phyloP scores from a whole-genome alignment of 2,888 invertebrate species.

The Cryptophagus acutangulus region DNA sequence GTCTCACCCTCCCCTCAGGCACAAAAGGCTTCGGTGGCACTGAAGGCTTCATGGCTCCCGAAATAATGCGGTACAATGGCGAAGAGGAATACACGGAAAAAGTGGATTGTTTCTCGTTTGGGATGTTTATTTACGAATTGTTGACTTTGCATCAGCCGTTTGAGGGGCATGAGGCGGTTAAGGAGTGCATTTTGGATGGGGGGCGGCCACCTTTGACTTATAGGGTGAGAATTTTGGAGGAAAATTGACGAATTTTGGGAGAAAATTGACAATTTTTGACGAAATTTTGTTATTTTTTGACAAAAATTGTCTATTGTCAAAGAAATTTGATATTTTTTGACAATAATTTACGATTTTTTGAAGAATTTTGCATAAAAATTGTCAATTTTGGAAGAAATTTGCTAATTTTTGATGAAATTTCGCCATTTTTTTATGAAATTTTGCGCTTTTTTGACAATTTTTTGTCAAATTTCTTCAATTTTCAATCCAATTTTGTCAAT shows the following conservation, averaged over 20 bases:
- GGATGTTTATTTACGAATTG: slow-evolving; percentile 96
- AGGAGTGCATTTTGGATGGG: slow-evolving; percentile 93
- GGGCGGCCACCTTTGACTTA: slow-evolving; percentile 84
- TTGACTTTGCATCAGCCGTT: slow-evolving; percentile 90
- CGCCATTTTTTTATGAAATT: too few relatives aligned
- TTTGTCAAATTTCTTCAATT: too few relatives aligned
- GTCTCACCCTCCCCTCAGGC: slow-evolving; percentile 81
- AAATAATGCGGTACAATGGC: slow-evolving; percentile 96
- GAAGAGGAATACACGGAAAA: slow-evolving; percentile 99
- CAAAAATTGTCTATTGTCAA: too few relatives aligned
- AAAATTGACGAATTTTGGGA: neutral
- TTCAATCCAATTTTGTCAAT: too few relatives aligned
- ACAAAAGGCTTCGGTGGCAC: slow-evolving; percentile 98
- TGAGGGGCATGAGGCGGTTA: slow-evolving; percentile 94
- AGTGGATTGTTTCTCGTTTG: slow-evolving; percentile 98
- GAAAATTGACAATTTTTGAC: too few relatives aligned
- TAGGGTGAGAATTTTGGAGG: slow-evolving; percentile 52
- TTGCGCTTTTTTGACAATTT: too few relatives aligned
- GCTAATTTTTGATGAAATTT: too few relatives aligned
- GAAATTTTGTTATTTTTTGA: too few relatives aligned
- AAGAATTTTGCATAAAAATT: too few relatives aligned
- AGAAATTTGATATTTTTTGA: too few relatives aligned
- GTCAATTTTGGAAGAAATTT: too few relatives aligned
- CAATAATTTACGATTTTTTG: too few relatives aligned
- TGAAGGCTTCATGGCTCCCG: slow-evolving; percentile 99